Base-by-base conservation (phyloP, 1,140 invertebrate species). In the Drosophila virilis region DNA sequence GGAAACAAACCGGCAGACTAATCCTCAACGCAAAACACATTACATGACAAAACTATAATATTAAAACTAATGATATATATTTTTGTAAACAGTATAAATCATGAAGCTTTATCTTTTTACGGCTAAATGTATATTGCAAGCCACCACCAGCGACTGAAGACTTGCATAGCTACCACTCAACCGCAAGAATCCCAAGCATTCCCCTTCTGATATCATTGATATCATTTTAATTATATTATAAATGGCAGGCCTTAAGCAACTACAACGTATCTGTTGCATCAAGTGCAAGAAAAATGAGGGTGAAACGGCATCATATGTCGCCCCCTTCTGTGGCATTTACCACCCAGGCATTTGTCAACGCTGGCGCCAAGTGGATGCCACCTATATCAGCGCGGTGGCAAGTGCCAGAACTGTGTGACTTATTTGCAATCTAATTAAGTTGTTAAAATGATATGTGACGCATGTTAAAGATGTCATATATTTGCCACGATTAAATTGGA, bases 381-480 rank as follows among this genome's bases (percentile, higher is more conserved):
- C 46, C 64, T 38, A 12, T 42, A 10, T 35, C 45, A 13, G 22
- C 48, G 42, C 46, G 45, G 59, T 8, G 43, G 35, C 73, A 64
- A 58, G 73, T 77, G 80, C 66, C 74, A 71, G 61, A 69, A 55
- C 58, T 75, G 78, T 52, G 71, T 79, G 82, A 83, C 67, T 83
- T 86, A 82, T 83, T 78, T 48, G 72, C 79, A 64, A 74, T 86
- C 83, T 86, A 86, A 86, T 86, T 86, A 86, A 86, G 79, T 86
- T 86, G 83, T 83, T 70, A 46, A 74, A 86, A 86, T 88, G 72
- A 88, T 57, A 88, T 88, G 79, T 86, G 83, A 83, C 83, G 61
- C 74, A 66, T 78, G 66, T 61, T 67, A 66, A 76, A 50, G 46
- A 76, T 68, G 67, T 82, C 82, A 62, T 37, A 42, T 42, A 64